These are phyloP conservation scores for Terebella lapidaria DNA, from an alignment of 2,888 invertebrate genomes.

Conservation along the genomic window DNA sequence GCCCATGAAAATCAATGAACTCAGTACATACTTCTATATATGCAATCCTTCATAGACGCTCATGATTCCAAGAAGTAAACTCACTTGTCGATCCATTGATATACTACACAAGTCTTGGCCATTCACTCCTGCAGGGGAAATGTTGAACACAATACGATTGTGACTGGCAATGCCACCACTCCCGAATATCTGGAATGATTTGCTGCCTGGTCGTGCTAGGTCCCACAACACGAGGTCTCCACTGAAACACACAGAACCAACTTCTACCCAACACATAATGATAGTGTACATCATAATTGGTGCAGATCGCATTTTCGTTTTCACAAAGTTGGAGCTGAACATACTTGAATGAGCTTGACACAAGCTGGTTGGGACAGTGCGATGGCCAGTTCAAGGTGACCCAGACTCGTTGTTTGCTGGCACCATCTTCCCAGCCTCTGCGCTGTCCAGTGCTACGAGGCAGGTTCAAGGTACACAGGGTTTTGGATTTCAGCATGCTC, in stretches of 20 bases:
- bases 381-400: constrained; percentile 58
- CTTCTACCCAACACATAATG: background rate
- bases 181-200: background rate
- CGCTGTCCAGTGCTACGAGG: constrained; percentile 30
- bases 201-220: background rate
- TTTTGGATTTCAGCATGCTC: constrained; percentile 32
- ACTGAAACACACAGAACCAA: background rate
- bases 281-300: no score
- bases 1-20: no score
- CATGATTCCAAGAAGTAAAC: no score
- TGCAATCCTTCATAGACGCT: no score
- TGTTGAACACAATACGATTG: background rate
- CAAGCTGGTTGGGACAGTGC: constrained; percentile 27
- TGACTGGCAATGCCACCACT: background rate
- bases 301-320: no score
- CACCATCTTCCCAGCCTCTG: constrained; percentile 27
- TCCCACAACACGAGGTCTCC: constrained; percentile 8
- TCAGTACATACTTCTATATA: no score
- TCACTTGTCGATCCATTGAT: background rate
- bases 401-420: constrained; percentile 33
- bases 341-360: constrained; percentile 39
- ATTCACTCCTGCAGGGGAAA: background rate
- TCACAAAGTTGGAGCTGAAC: no score
- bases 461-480: constrained; percentile 25
- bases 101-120: background rate